Percentiles rank a stretch among this genome's conserved stretches.
phyloP scores from a whole-genome alignment of 2,797 vertebrate species.

The Bucorvus abyssinicus region DNA sequence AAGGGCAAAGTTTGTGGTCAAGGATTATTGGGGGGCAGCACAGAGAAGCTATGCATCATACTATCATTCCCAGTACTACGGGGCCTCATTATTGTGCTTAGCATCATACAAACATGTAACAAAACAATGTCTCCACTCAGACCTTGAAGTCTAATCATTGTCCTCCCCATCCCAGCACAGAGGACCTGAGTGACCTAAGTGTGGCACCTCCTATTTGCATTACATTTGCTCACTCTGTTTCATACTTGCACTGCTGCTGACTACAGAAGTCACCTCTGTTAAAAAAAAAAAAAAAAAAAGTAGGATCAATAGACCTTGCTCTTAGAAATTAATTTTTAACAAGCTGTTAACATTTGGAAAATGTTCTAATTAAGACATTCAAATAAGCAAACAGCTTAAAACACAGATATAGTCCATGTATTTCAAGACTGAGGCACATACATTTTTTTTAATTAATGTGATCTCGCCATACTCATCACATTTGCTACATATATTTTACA shows the following conservation, averaged over 20 bases:
- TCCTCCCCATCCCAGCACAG: background rate
- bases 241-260: background rate
- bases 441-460: background rate
- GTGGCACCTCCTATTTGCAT: background rate
- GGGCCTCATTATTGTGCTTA: background rate
- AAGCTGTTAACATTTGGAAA: background rate
- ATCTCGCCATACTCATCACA: background rate
- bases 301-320: background rate
- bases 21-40: background rate
- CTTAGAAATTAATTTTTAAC: background rate
- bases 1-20: background rate
- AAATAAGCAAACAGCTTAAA: background rate
- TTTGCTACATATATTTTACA: background rate
- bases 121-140: background rate
- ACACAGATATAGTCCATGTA: background rate
- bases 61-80: fast-evolving
- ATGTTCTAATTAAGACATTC: background rate
- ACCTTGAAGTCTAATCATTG: background rate
- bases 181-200: background rate
- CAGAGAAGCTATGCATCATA: background rate
- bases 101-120: background rate
- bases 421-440: background rate
- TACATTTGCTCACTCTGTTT: background rate
- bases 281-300: background rate
- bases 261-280: background rate